Evolutionary conservation across 1,140 invertebrate species (phyloP).

Genomic region (Tetramorium simillimum): DNA sequence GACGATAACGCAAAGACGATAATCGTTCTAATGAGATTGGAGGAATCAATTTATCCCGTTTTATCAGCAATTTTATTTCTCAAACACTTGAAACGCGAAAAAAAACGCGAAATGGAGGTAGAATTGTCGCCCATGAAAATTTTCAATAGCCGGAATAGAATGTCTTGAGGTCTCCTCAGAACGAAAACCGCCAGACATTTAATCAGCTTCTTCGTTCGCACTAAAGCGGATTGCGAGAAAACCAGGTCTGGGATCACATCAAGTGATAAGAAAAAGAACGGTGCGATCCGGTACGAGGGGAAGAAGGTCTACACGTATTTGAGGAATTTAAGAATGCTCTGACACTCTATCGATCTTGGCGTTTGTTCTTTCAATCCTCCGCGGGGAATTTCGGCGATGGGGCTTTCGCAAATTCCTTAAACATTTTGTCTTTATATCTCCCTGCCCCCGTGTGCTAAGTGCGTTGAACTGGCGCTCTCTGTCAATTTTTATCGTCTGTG

Average conservation of each 20-base stretch:
- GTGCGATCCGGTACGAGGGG: background rate
- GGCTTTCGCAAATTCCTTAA: background rate
- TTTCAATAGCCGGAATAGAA: background rate
- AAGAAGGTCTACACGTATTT: slow-evolving; percentile 7
- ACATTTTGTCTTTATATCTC: slow-evolving; percentile 9
- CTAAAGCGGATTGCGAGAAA: slow-evolving; percentile 44
- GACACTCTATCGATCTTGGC: slow-evolving; percentile 8
- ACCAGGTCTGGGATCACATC: slow-evolving; percentile 52
- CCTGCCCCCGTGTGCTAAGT: slow-evolving; percentile 50
- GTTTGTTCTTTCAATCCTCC: slow-evolving; percentile 1
- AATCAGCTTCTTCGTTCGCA: slow-evolving; percentile 43
- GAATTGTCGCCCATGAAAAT: background rate
- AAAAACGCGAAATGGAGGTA: background rate
- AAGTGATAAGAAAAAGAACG: slow-evolving; percentile 31
- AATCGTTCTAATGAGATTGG: background rate
- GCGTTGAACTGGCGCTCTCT: slow-evolving; percentile 73
- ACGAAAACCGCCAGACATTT: slow-evolving; percentile 37
- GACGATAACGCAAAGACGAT: background rate
- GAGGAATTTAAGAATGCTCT: slow-evolving; percentile 10
- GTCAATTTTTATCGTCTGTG: slow-evolving; percentile 76
- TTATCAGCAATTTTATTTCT: background rate
- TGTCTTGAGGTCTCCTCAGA: background rate
- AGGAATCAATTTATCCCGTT: background rate
- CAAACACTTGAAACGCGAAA: background rate
- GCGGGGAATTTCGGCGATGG: slow-evolving; percentile 13